These are phyloP conservation scores for Periophthalmus modestus DNA, from an alignment of 2,113 vertebrate species.

Conservation along the genomic window DNA sequence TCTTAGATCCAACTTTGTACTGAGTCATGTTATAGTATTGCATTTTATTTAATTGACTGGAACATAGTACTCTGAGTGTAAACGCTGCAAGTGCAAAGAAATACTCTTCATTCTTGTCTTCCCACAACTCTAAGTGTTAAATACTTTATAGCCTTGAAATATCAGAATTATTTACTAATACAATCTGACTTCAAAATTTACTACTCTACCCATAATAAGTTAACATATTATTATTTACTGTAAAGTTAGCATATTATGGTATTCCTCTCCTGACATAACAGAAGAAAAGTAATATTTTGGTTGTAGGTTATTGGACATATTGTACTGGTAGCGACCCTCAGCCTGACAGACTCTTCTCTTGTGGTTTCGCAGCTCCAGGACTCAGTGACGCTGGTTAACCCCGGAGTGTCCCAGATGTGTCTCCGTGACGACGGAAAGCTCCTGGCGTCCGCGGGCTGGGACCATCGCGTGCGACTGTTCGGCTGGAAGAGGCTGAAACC, in stretches of 20 bases:
- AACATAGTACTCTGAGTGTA: too few species aligned
- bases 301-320: background rate
- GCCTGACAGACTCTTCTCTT: conserved; percentile 18
- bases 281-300: background rate
- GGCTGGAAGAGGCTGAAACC: conserved; percentile 89
- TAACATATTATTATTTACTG: background rate
- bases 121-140: too few species aligned
- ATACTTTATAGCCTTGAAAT: too few species aligned
- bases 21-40: background rate
- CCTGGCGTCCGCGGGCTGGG: conserved; percentile 90
- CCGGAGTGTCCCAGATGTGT: conserved; percentile 85
- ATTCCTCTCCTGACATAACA: background rate
- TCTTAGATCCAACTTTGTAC: background rate
- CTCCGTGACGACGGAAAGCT: conserved; percentile 86
- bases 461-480: conserved; percentile 88
- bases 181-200: too few species aligned
- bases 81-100: too few species aligned
- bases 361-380: conserved; percentile 76
- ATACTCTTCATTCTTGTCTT: too few species aligned
- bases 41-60: too few species aligned
- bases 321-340: background rate
- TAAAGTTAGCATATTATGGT: background rate
- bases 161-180: too few species aligned
- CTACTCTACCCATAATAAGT: too few species aligned
- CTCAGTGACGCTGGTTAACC: conserved; percentile 82